These are phyloP conservation scores for Eupleurogrammus muticus DNA, from an alignment of 2,797 vertebrate genomes.

Conservation along the genomic window DNA sequence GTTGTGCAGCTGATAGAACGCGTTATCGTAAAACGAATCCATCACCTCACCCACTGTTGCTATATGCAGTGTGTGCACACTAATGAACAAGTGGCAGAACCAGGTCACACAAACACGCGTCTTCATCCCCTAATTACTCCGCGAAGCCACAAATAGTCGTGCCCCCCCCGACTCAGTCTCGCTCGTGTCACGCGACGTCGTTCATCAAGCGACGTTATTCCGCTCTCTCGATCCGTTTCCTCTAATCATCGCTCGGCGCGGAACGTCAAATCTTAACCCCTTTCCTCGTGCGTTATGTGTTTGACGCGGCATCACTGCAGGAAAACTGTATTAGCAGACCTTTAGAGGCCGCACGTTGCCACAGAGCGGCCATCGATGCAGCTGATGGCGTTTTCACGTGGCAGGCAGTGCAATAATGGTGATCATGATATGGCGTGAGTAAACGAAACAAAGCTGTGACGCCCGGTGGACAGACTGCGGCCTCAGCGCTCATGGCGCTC, in stretches of 20 bases:
- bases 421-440: constrained; percentile 38
- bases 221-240: constrained; percentile 19
- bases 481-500: constrained; percentile 13
- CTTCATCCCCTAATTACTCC: constrained; percentile 32
- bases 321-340: constrained; percentile 47
- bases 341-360: constrained; percentile 42
- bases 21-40: constrained; percentile 27
- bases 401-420: constrained; percentile 61
- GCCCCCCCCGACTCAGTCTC: constrained; percentile 1
- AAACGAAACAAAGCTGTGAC: constrained; percentile 59
- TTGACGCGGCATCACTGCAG: constrained; percentile 33
- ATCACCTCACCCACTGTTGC: constrained; percentile 33
- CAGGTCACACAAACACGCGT: constrained; percentile 14
- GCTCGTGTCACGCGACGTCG: constrained; percentile 15
- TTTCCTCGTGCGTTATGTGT: constrained; percentile 3
- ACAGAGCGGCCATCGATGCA: constrained; percentile 2
- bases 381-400: constrained; percentile 70
- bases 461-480: constrained; percentile 48
- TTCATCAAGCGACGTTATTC: constrained; percentile 17
- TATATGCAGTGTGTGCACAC: background rate
- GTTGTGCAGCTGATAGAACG: constrained; percentile 17
- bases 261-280: constrained; percentile 34
- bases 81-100: constrained; percentile 45
- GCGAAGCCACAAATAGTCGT: constrained; percentile 15
- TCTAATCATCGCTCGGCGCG: constrained; percentile 11